Evolutionary conservation across 2,113 vertebrate genomes (phyloP).

Genomic region (Silurus meridionalis): DNA sequence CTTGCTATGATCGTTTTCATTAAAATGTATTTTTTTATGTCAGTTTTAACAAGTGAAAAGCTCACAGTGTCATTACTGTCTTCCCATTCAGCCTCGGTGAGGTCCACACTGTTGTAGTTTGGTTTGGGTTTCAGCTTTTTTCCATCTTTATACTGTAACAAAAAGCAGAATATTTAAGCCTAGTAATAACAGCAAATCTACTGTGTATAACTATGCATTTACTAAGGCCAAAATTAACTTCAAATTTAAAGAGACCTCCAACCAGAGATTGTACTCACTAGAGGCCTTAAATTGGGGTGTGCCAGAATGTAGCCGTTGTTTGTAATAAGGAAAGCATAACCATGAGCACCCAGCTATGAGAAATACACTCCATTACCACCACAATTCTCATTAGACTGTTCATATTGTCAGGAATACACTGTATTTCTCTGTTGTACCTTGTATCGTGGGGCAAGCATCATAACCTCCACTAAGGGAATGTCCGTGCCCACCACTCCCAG

Average conservation of each 20-base stretch:
- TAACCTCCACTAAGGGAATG: slow-evolving; percentile 86
- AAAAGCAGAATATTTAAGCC: not conserved
- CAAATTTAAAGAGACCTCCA: not conserved
- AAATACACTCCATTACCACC: slow-evolving; percentile 21
- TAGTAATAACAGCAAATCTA: not conserved
- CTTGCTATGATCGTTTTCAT: not conserved
- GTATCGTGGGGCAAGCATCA: slow-evolving; percentile 89
- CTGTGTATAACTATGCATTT: not conserved
- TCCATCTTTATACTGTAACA: slow-evolving; percentile 86
- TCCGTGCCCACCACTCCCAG: slow-evolving; percentile 94
- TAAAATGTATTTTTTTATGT: not conserved
- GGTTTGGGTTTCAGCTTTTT: slow-evolving; percentile 91
- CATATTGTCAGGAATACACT: not conserved
- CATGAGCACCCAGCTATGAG: slow-evolving; percentile 88
- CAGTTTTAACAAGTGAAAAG: not conserved
- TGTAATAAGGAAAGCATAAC: slow-evolving; percentile 92
- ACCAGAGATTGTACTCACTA: slow-evolving; percentile 75
- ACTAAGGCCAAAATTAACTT: not conserved
- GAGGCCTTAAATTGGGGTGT: slow-evolving; percentile 91
- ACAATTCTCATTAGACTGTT: not conserved
- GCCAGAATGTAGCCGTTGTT: slow-evolving; percentile 97
- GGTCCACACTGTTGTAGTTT: slow-evolving; percentile 96
- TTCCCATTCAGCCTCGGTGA: slow-evolving; percentile 95
- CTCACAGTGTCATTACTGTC: slow-evolving; percentile 82
- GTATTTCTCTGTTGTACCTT: slow-evolving; percentile 73